Evolutionary conservation across 1,140 invertebrate genomes (phyloP).

Genomic region (Hycleus cichorii): DNA sequence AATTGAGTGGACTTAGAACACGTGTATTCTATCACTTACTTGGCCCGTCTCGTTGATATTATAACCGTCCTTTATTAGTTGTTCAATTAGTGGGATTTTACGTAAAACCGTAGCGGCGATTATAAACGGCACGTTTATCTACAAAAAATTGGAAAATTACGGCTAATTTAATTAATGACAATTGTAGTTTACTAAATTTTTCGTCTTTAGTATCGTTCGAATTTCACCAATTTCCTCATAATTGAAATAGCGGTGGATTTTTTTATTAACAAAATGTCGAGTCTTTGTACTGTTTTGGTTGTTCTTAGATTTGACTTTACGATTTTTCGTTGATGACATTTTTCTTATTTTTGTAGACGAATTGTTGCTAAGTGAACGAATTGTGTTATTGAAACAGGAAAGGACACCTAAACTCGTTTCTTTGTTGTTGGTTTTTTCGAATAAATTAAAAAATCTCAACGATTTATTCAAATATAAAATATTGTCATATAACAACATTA

Average conservation of each 20-base stretch:
- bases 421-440: too few relatives aligned
- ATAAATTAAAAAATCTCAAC: too few relatives aligned
- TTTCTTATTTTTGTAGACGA: too few relatives aligned
- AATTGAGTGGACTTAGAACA: background rate
- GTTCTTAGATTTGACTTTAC: too few relatives aligned
- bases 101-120: constrained; percentile 27
- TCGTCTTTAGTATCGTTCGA: constrained; percentile 24
- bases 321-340: too few relatives aligned
- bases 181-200: constrained; percentile 26
- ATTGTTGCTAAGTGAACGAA: too few relatives aligned
- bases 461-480: too few relatives aligned
- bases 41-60: constrained; percentile 28
- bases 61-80: constrained; percentile 23
- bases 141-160: constrained; percentile 5
- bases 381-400: too few relatives aligned
- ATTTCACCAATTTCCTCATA: constrained; percentile 21
- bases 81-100: constrained; percentile 24
- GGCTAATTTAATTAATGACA: background rate
- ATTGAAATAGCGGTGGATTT: constrained; percentile 19
- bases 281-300: background rate
- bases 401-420: too few relatives aligned
- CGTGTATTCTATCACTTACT: constrained; percentile 9
- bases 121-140: constrained; percentile 26
- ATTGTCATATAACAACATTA: too few relatives aligned
- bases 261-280: background rate